Evolutionary conservation across 1,140 invertebrate species (phyloP).

Genomic region (Lepidotrigona ventralis): DNA sequence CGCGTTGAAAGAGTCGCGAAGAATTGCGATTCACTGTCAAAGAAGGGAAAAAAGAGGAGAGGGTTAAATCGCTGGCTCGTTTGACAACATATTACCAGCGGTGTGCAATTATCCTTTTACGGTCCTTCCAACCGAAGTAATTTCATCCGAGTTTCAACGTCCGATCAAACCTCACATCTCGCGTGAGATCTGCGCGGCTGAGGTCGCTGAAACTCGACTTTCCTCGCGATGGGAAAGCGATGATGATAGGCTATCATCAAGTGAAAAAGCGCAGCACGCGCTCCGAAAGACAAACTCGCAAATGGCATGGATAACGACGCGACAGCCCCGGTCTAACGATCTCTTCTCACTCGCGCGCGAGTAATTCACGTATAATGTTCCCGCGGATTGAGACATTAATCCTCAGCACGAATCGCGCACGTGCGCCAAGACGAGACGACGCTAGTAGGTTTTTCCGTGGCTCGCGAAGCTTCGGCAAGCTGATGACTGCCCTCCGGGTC

Average conservation of each 20-base stretch:
- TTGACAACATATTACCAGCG: neutral
- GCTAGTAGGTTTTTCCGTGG: neutral
- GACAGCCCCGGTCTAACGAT: neutral
- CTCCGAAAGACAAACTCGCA: constrained; percentile 31
- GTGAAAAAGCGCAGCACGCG: neutral
- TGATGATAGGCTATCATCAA: constrained; percentile 18
- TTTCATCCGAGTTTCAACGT: neutral
- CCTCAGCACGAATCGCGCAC: neutral
- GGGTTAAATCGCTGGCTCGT: neutral
- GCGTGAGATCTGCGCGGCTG: too few relatives aligned
- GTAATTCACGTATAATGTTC: constrained; percentile 42
- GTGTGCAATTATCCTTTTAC: constrained; percentile 1
- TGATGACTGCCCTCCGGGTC: constrained; percentile 50
- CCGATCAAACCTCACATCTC: neutral
- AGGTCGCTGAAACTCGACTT: neutral
- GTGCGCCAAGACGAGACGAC: too few relatives aligned
- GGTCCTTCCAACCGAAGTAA: neutral
- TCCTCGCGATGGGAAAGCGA: neutral
- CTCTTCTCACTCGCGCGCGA: neutral
- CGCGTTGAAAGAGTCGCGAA: too few relatives aligned
- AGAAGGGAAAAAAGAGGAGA: neutral
- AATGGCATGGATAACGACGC: constrained; percentile 26
- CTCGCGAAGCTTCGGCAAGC: neutral
- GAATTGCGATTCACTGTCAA: too few relatives aligned
- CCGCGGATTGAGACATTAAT: constrained; percentile 60